Percentiles rank a stretch among this genome's conserved stretches.
Conservation (phyloP, 1,140 invertebrate genomes). For the Agrilus planipennis region DNA sequence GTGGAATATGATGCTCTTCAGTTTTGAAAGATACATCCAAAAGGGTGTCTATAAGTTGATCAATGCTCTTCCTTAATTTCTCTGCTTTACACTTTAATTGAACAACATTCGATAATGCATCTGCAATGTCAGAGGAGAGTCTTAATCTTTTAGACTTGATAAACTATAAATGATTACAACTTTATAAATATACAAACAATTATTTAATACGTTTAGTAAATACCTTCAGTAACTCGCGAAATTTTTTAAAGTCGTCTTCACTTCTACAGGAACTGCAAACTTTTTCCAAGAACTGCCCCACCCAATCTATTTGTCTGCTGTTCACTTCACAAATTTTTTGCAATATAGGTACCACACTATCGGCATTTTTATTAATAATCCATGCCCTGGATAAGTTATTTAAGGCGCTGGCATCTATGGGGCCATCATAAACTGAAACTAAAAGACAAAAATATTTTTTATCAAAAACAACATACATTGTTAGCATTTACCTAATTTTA, state of each 20-base stretch:
- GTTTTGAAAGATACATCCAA: conserved; percentile 12
- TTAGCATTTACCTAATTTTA: conserved; percentile 34
- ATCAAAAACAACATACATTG: conserved; percentile 18
- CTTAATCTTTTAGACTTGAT: too few species aligned
- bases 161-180: too few species aligned
- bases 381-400: too few species aligned
- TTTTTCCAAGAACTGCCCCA: conserved; percentile 17
- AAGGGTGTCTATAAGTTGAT: too few species aligned
- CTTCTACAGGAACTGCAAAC: conserved; percentile 13
- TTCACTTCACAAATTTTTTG: conserved; percentile 20
- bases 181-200: too few species aligned
- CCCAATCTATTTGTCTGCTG: conserved; percentile 14
- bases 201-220: too few species aligned
- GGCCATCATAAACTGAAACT: conserved; percentile 7
- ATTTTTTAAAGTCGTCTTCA: conserved; percentile 14
- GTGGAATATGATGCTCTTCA: conserved; percentile 30
- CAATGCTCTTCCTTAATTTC: too few species aligned
- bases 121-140: too few species aligned
- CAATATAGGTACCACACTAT: conserved; percentile 21
- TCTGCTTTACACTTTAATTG: too few species aligned
- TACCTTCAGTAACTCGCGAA: conserved; percentile 20
- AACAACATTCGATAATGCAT: too few species aligned
- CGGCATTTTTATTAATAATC: conserved; percentile 16
- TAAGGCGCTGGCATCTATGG: conserved; percentile 22
- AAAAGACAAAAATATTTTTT: conserved; percentile 8